These are phyloP conservation scores for Peromyscus leucopus DNA, from an alignment of 2,113 vertebrate species.

Conservation along the genomic window DNA sequence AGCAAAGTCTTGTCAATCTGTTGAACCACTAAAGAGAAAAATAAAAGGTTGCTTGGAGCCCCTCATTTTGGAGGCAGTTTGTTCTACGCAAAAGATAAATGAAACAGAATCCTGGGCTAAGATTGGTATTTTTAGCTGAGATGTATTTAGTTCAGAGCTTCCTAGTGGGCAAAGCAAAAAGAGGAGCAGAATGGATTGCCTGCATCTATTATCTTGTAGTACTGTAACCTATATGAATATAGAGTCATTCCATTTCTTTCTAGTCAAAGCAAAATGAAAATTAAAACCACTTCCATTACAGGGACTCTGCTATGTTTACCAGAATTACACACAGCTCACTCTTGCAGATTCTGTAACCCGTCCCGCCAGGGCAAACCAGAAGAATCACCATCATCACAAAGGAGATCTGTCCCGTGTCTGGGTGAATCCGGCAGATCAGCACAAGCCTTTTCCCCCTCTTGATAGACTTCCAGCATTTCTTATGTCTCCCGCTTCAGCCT, in stretches of 20 bases:
- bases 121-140: slow-evolving; percentile 24
- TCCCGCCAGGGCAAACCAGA: slow-evolving; percentile 3
- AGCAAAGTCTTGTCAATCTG: background rate
- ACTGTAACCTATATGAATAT: background rate
- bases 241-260: background rate
- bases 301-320: slow-evolving; percentile 21
- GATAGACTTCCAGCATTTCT: background rate
- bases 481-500: background rate
- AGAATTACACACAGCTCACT: background rate
- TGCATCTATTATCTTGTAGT: background rate
- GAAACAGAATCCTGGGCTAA: background rate
- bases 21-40: slow-evolving; percentile 45
- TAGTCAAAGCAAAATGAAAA: slow-evolving; percentile 48
- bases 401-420: background rate
- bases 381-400: background rate
- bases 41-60: slow-evolving; percentile 22
- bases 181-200: background rate
- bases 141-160: slow-evolving; percentile 46
- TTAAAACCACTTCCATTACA: background rate
- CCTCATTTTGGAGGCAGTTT: background rate
- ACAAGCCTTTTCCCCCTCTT: background rate
- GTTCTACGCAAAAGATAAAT: background rate
- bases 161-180: slow-evolving; percentile 58
- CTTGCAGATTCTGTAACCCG: background rate
- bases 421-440: background rate